These are phyloP conservation scores for Nyctibius grandis DNA, from an alignment of 2,797 vertebrate genomes.

Conservation along the genomic window DNA sequence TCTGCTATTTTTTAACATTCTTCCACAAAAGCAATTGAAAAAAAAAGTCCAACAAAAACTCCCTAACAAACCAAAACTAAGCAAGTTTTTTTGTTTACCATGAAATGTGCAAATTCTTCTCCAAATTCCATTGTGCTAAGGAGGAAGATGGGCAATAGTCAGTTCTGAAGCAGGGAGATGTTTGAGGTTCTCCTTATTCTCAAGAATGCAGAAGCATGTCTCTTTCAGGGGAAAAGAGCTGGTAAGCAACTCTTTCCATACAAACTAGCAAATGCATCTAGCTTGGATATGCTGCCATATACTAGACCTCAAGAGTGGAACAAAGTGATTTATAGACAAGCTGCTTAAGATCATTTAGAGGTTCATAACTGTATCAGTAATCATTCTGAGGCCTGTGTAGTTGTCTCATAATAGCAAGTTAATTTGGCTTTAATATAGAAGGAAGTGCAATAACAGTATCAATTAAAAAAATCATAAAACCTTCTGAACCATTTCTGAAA, in stretches of 20 bases:
- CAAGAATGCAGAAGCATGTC: neutral
- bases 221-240: neutral
- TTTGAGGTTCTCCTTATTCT: neutral
- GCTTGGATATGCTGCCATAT: neutral
- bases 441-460: conserved; percentile 1
- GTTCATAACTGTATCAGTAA: conserved; percentile 12
- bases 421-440: conserved; percentile 39
- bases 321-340: conserved; percentile 13
- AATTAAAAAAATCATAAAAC: conserved; percentile 47
- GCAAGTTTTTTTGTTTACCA: neutral
- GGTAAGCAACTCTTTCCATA: neutral
- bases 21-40: neutral
- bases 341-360: neutral
- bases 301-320: neutral
- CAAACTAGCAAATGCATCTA: neutral
- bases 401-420: conserved; percentile 9
- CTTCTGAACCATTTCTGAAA: conserved; percentile 23
- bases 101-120: neutral
- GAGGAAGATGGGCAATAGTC: neutral
- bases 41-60: neutral
- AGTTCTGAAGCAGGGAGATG: neutral
- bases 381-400: neutral
- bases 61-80: neutral
- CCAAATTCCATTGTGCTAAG: neutral
- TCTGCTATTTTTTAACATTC: conserved; percentile 1